Evolutionary conservation across 2,797 vertebrate species (phyloP).

Genomic region (Sylvia borin): DNA sequence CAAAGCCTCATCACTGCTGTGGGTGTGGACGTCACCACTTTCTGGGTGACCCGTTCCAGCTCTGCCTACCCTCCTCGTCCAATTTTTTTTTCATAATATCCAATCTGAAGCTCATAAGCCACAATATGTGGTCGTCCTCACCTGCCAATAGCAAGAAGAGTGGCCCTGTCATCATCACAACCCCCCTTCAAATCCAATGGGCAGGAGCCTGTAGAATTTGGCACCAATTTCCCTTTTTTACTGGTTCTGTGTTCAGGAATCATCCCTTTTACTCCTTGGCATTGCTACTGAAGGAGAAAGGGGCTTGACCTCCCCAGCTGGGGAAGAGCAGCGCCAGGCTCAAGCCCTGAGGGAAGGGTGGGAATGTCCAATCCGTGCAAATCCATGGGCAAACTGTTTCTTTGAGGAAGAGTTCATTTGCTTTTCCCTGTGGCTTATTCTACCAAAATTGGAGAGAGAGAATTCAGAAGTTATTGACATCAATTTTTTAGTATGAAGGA

Average conservation of each 20-base stretch:
- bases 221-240: background rate
- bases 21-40: background rate
- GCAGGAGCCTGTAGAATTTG: background rate
- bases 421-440: background rate
- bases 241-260: background rate
- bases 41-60: background rate
- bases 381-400: background rate
- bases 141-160: background rate
- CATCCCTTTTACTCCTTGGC: background rate
- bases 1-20: background rate
- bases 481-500: background rate
- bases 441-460: background rate
- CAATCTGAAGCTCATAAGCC: background rate
- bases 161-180: fast-evolving
- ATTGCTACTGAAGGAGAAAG: background rate
- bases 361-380: background rate
- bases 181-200: background rate
- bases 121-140: background rate
- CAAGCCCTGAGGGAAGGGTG: background rate
- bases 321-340: background rate
- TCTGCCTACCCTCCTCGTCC: background rate
- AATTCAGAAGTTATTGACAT: background rate
- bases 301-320: background rate
- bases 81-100: background rate
- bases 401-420: background rate